phyloP scores from a whole-genome alignment of 2,888 invertebrate species.

The Lycocerus yunnanus region DNA sequence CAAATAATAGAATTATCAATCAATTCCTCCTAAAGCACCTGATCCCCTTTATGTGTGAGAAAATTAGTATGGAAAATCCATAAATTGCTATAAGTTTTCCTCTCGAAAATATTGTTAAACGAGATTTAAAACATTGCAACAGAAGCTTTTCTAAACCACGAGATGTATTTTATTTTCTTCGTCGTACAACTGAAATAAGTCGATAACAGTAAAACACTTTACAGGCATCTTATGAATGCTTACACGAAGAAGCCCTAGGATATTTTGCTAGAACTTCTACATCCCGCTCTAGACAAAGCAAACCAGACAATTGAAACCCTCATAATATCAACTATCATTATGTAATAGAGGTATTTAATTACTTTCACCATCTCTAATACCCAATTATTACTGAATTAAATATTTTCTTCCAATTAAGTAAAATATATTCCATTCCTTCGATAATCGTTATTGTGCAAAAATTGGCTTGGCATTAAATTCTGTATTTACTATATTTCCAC shows the following conservation, averaged over 20 bases:
- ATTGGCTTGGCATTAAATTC: background rate
- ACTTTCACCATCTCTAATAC: background rate
- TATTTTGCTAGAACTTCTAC: slow-evolving; percentile 24
- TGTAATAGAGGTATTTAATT: background rate
- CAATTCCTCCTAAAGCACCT: slow-evolving; percentile 27
- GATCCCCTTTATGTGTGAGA: slow-evolving; percentile 17
- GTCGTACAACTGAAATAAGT: slow-evolving; percentile 24
- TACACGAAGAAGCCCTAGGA: slow-evolving; percentile 27
- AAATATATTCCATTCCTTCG: no score
- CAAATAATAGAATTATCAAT: slow-evolving; percentile 28
- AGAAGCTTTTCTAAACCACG: background rate
- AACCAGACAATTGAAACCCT: slow-evolving; percentile 21
- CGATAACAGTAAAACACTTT: slow-evolving; percentile 30
- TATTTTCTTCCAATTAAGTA: background rate
- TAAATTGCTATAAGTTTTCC: background rate
- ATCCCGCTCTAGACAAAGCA: slow-evolving; percentile 23
- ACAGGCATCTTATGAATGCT: slow-evolving; percentile 28
- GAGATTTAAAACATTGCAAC: background rate
- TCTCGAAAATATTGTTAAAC: background rate
- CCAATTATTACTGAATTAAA: background rate
- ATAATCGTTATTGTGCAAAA: background rate
- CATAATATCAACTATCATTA: slow-evolving; percentile 14
- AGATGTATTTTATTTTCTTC: background rate
- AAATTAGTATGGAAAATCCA: background rate
- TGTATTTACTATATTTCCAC: background rate